Evolutionary conservation across 37 sponge, comb jelly and placozoan genomes (phyloP).

Genomic region (Crambe crambe): DNA sequence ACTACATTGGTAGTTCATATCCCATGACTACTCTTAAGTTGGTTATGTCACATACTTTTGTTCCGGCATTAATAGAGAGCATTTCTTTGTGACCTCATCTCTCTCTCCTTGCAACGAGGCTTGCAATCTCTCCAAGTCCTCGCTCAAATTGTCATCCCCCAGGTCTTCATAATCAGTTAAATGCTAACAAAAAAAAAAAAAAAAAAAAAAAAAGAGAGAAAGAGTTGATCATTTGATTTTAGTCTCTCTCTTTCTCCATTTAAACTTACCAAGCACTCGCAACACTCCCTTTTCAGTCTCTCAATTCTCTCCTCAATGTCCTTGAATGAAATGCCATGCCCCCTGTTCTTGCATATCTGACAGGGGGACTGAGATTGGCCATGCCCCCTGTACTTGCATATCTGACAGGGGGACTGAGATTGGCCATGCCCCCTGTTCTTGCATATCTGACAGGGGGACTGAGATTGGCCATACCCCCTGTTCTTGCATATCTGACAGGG

Average conservation of each 20-base stretch:
- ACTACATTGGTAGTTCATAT: constrained; percentile 12
- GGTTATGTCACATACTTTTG: constrained; percentile 26
- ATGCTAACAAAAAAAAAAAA: constrained; percentile 19
- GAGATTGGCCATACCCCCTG: no score
- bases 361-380: no score
- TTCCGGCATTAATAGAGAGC: constrained; percentile 26
- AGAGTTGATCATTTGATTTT: not conserved
- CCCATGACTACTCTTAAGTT: not conserved
- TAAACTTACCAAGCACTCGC: constrained; percentile 49
- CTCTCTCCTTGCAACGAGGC: constrained; percentile 61
- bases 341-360: no score
- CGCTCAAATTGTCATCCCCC: constrained; percentile 54
- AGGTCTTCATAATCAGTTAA: constrained; percentile 31
- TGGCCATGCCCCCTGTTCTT: no score
- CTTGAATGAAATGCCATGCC: no score
- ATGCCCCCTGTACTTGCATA: no score
- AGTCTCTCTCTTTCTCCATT: not conserved
- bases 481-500: no score
- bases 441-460: no score
- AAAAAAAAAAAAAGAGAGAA: not conserved
- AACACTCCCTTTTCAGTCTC: constrained; percentile 48
- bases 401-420: no score
- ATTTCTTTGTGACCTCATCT: constrained; percentile 21
- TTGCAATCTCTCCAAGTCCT: constrained; percentile 47
- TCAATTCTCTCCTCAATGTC: constrained; percentile 47